Base-by-base conservation (phyloP, 2,888 invertebrate species). In the Microctonus hyperodae region DNA sequence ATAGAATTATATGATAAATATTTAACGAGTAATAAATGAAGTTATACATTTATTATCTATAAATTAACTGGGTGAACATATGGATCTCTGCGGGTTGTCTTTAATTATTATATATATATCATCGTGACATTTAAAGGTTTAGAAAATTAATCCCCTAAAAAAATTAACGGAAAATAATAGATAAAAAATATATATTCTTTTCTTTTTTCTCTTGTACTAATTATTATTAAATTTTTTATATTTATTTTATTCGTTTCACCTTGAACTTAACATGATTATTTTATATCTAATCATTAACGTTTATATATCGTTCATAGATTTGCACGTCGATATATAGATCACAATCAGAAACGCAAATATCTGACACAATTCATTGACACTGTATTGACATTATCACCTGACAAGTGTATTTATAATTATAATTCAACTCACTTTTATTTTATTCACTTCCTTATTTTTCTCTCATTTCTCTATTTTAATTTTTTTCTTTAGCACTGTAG, bases 51-150 rank as follows among this genome's bases (percentile, higher is more conserved):
- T n/a, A 61, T 55, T 60, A 58, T 57, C n/a, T 4, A 28, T 25
- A 53, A 53, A 53, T 53, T 25, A 62, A 69, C 71, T 66, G 68
- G 66, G 67, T 65, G 44, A 62, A 56, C 74, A 75, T 73, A 76
- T 77, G 77, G 74, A 71, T 72, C 73, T 75, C 76, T 75, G 75
- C 74, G 76, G 77, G 77, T 71, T 69, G 55, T 48, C 63, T 23
- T 28, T 25, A 53, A 25, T 25, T 53, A 53, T 53, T 13, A 44
- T 6, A n/a, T 37, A n/a, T 28, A 28, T 28, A 28, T 3, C 16
- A 37, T 37, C n/a, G 1, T 37, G 37, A n/a, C 37, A 11, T 33
- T 33, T 33, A 7, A 33, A 33, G 10, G 10, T 37, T 37, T 5
- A 13, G 37, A 6, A 5, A 37, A 37, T 37, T 37, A n/a, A 5